Conservation (phyloP, 2,113 vertebrate species). For the Pelodiscus sinensis region DNA sequence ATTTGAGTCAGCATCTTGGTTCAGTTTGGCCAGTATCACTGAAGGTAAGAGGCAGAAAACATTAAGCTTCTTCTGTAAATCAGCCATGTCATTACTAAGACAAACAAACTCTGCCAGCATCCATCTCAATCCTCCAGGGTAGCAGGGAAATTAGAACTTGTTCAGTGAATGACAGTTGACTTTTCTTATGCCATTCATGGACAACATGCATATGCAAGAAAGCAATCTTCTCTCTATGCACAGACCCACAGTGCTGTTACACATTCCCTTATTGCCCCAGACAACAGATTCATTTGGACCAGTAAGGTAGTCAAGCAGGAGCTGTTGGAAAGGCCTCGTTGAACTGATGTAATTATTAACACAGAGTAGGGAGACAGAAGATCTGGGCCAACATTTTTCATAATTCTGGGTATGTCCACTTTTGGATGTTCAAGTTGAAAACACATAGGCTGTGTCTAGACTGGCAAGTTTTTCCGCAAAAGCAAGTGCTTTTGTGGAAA, state of each 20-base stretch:
- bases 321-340: background rate
- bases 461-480: no score
- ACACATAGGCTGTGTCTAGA: no score
- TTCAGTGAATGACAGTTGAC: background rate
- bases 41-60: no score
- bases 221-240: background rate
- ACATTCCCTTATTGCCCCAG: background rate
- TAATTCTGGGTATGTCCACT: background rate
- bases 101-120: background rate
- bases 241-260: background rate
- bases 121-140: background rate
- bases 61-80: no score
- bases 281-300: background rate
- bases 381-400: background rate
- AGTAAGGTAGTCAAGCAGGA: background rate
- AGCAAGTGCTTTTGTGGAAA: no score
- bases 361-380: background rate
- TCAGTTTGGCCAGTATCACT: background rate
- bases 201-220: background rate
- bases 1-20: constrained; percentile 15
- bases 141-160: background rate
- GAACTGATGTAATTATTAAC: background rate
- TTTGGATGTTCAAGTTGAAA: background rate
- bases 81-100: background rate
- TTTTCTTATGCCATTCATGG: background rate